Conservation (phyloP, 2,797 vertebrate genomes). For the Lutjanus campechanus region DNA sequence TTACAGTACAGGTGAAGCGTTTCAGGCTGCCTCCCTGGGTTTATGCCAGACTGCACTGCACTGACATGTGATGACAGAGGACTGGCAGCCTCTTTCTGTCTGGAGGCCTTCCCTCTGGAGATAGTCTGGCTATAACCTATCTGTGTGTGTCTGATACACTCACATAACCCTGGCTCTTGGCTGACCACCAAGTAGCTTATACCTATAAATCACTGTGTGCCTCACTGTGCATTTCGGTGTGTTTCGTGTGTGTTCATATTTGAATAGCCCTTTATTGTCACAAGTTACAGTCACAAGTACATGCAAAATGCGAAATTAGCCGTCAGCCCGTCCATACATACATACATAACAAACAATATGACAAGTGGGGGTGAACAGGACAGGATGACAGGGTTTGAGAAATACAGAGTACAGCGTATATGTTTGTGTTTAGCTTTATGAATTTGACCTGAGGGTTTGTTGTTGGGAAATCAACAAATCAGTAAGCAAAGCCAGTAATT, state of each 20-base stretch:
- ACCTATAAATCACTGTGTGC: conserved; percentile 27
- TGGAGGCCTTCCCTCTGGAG: conserved; percentile 29
- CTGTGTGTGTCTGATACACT: conserved; percentile 39
- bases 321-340: too few species aligned
- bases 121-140: conserved; percentile 32
- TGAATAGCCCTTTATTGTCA: too few species aligned
- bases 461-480: conserved; percentile 26
- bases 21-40: conserved; percentile 10
- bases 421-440: conserved; percentile 16
- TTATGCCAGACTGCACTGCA: conserved; percentile 27
- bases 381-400: too few species aligned
- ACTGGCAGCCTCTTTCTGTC: conserved; percentile 43
- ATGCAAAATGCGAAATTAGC: too few species aligned
- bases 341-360: too few species aligned
- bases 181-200: conserved; percentile 20
- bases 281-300: too few species aligned
- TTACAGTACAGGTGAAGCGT: conserved; percentile 21
- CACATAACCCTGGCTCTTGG: conserved; percentile 37
- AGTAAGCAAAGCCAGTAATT: conserved; percentile 5
- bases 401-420: too few species aligned
- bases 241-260: conserved; percentile 1
- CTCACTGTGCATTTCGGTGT: conserved; percentile 24
- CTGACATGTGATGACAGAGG: conserved; percentile 59
- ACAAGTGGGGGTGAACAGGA: too few species aligned
- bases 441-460: conserved; percentile 25